These are phyloP conservation scores for Vannuccia rotundouncinata DNA, from an alignment of 2,888 invertebrate species.

Conservation along the genomic window DNA sequence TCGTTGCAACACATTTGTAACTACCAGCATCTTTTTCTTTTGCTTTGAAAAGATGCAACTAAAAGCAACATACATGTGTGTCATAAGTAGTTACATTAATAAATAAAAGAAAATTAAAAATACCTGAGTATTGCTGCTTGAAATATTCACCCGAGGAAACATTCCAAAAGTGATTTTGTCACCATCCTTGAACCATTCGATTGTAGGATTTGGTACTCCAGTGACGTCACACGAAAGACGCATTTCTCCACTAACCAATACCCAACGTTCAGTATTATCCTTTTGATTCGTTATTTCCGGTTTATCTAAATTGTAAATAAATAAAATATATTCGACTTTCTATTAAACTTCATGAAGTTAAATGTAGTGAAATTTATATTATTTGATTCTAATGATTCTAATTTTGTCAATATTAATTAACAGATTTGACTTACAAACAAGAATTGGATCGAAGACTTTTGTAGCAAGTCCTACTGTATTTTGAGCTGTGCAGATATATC, in stretches of 20 bases:
- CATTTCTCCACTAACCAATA: constrained; percentile 44
- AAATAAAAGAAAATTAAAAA: too few relatives aligned
- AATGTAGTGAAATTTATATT: neutral
- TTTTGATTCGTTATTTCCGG: constrained; percentile 27
- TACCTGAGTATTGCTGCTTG: constrained; percentile 7
- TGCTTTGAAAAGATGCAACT: constrained; percentile 20
- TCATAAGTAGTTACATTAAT: neutral
- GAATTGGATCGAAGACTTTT: constrained; percentile 37
- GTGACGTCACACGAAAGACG: constrained; percentile 47
- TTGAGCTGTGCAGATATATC: constrained; percentile 33
- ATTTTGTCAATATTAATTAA: too few relatives aligned
- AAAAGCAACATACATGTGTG: neutral
- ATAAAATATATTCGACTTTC: neutral
- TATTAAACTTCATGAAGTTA: neutral
- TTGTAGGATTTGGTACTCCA: constrained; percentile 47
- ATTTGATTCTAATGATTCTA: neutral
- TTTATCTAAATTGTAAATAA: constrained; percentile 25
- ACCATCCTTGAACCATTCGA: constrained; percentile 46
- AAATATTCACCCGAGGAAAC: constrained; percentile 18
- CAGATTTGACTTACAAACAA: constrained; percentile 35
- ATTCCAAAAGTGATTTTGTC: constrained; percentile 1
- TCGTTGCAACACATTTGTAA: constrained; percentile 36
- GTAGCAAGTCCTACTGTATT: constrained; percentile 33
- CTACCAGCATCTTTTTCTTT: constrained; percentile 33
- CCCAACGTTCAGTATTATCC: constrained; percentile 2